Percentiles rank a stretch among this genome's conserved stretches.
phyloP scores from a whole-genome alignment of 2,888 invertebrate species.

The Nomada fabriciana region DNA sequence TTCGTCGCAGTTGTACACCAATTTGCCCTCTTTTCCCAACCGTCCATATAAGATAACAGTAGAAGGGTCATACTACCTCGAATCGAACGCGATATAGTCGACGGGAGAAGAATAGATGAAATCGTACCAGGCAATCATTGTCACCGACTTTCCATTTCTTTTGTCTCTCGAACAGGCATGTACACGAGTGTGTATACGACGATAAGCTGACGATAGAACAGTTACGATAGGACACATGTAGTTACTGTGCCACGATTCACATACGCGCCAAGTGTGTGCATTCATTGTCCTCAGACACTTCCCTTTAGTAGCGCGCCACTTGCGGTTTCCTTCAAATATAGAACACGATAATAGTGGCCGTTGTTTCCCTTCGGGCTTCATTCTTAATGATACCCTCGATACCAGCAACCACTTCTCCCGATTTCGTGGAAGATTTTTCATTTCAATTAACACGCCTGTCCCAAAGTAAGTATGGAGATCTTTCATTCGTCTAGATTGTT shows the following conservation, averaged over 20 bases:
- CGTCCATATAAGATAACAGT: too few relatives aligned
- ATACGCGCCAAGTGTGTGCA: neutral
- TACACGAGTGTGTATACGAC: neutral
- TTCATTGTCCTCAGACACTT: conserved; percentile 39
- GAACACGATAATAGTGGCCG: conserved; percentile 52
- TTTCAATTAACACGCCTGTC: neutral
- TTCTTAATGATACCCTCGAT: conserved; percentile 6
- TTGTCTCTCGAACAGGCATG: conserved; percentile 3
- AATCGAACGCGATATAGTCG: neutral
- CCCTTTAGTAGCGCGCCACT: conserved; percentile 35
- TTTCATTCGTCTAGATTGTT: neutral
- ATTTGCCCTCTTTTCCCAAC: too few relatives aligned
- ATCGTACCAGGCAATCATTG: neutral
- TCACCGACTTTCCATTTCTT: neutral
- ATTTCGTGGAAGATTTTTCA: neutral
- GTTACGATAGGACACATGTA: too few relatives aligned
- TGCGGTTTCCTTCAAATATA: conserved; percentile 57
- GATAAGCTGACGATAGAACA: conserved; percentile 33
- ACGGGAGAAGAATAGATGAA: neutral
- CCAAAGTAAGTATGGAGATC: conserved; percentile 13
- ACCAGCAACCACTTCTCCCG: neutral
- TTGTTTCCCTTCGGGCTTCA: conserved; percentile 21
- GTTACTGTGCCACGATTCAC: conserved; percentile 7
- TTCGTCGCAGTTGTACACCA: neutral
- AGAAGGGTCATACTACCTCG: too few relatives aligned